Evolutionary conservation across 37 sponge, comb jelly and placozoan genomes (phyloP).

Genomic region (Corticium candelabrum): DNA sequence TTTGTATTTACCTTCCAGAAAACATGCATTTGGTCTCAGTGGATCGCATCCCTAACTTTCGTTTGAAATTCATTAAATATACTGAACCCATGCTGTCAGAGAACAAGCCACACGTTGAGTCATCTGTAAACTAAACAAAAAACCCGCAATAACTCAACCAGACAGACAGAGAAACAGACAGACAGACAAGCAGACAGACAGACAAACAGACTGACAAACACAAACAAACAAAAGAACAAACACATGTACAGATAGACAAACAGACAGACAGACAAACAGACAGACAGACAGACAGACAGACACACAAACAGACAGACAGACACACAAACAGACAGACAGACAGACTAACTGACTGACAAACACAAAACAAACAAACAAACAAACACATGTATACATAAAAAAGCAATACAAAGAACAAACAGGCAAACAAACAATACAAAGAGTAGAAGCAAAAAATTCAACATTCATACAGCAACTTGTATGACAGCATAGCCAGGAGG

Average conservation of each 20-base stretch:
- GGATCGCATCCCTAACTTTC: slow-evolving; percentile 28
- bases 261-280: too few relatives aligned
- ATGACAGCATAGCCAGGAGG: slow-evolving; percentile 57
- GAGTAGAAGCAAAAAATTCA: too few relatives aligned
- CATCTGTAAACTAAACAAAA: background rate
- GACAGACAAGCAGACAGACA: too few relatives aligned
- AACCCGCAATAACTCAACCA: background rate
- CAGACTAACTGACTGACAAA: too few relatives aligned
- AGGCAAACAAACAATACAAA: background rate
- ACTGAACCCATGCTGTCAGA: background rate
- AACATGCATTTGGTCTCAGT: slow-evolving; percentile 56
- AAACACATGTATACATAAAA: background rate
- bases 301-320: too few relatives aligned
- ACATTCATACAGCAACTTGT: slow-evolving; percentile 43
- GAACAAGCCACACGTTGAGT: background rate
- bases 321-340: too few relatives aligned
- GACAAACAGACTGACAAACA: too few relatives aligned
- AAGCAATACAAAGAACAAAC: background rate
- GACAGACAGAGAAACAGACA: too few relatives aligned
- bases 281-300: too few relatives aligned
- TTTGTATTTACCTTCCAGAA: slow-evolving; percentile 60
- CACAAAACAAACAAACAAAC: too few relatives aligned
- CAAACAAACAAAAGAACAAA: too few relatives aligned
- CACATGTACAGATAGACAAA: too few relatives aligned
- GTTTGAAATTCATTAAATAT: background rate